phyloP scores from a whole-genome alignment of 2,888 invertebrate species.

The Hirtodrosophila trivittata region DNA sequence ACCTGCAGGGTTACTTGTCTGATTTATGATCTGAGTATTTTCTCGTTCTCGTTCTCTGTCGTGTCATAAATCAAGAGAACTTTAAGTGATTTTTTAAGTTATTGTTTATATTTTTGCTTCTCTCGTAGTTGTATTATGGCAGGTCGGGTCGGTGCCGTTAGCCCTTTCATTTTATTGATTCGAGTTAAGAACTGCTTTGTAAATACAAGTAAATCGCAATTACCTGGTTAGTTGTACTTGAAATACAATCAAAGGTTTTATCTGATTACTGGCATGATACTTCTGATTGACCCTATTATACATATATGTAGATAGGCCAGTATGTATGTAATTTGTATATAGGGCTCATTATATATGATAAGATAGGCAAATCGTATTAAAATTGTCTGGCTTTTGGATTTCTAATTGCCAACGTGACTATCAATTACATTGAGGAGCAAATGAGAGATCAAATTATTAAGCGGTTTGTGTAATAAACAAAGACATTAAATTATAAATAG shows the following conservation, averaged over 20 bases:
- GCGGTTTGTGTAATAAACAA: too few species aligned
- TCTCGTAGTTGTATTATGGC: constrained; percentile 31
- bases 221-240: constrained; percentile 1
- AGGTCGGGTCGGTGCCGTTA: constrained; percentile 34
- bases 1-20: too few species aligned
- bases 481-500: too few species aligned
- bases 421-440: constrained; percentile 9
- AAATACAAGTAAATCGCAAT: constrained; percentile 20
- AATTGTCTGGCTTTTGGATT: constrained; percentile 9
- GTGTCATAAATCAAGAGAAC: background rate
- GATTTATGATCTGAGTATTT: too few species aligned
- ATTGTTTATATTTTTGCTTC: constrained; percentile 13
- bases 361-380: constrained; percentile 34
- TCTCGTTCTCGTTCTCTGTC: too few species aligned
- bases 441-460: background rate
- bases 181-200: background rate
- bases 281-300: constrained; percentile 18
- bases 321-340: too few species aligned
- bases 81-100: constrained; percentile 18
- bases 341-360: constrained; percentile 3
- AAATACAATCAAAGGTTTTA: constrained; percentile 16
- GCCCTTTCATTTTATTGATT: constrained; percentile 13
- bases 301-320: too few species aligned
- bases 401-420: constrained; percentile 25
- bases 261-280: constrained; percentile 9